Conservation (phyloP, 2,113 vertebrate species). For the Thamnaconus septentrionalis region DNA sequence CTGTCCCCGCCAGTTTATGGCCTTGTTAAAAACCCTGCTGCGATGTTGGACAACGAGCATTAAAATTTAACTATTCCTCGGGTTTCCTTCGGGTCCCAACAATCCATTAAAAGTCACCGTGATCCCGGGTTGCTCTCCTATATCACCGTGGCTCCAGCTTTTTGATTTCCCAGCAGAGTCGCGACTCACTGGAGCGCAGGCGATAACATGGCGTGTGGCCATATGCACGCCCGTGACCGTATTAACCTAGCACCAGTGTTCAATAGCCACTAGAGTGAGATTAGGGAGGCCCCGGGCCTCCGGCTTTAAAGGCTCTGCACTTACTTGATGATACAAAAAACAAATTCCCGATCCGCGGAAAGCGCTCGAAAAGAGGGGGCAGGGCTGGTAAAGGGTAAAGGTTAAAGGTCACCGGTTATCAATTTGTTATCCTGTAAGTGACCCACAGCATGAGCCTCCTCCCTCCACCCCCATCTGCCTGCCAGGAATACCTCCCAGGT, state of each 20-base stretch:
- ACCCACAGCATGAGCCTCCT: neutral
- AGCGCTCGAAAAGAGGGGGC: slow-evolving; percentile 34
- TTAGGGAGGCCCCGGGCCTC: slow-evolving; percentile 27
- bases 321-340: slow-evolving; percentile 51
- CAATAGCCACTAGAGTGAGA: slow-evolving; percentile 55
- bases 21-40: neutral
- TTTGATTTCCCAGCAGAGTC: slow-evolving; percentile 58
- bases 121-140: slow-evolving; percentile 22
- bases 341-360: slow-evolving; percentile 41
- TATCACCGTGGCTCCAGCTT: slow-evolving; percentile 5
- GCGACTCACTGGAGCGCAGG: slow-evolving; percentile 29
- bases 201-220: slow-evolving; percentile 7
- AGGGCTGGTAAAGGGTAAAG: slow-evolving; percentile 39
- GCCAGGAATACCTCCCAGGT: neutral
- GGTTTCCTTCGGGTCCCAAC: slow-evolving; percentile 1
- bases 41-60: neutral
- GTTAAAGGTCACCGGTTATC: slow-evolving; percentile 53
- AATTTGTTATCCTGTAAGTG: slow-evolving; percentile 51
- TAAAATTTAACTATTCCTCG: slow-evolving; percentile 10
- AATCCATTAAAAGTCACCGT: slow-evolving; percentile 50
- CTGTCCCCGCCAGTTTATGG: too few relatives aligned
- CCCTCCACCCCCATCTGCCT: neutral
- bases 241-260: slow-evolving; percentile 53
- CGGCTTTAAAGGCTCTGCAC: slow-evolving; percentile 56
- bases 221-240: slow-evolving; percentile 53